Evolutionary conservation across 2,113 vertebrate genomes (phyloP), one percentile per base, ranked within the genome.

Genomic region (Catharus bicknelli): DNA sequence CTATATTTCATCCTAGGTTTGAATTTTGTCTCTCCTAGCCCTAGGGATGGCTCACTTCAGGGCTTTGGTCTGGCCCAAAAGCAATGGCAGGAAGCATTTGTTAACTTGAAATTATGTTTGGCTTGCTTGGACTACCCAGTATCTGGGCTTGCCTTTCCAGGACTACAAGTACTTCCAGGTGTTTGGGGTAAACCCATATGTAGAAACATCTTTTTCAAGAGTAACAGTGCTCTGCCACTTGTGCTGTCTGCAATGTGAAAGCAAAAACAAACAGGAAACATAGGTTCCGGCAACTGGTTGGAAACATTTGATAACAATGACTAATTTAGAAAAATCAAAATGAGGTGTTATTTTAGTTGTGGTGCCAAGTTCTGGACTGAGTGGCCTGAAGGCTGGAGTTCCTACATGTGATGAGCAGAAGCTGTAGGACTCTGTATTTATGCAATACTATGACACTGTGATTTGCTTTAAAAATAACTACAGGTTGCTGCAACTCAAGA

Each of bases 141-240:
- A 16, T 94, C 72, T 80, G 91, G 45, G 27, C 53, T 91, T 83
- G 58, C 30, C 72, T 90, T 94, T 90, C 59, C 72, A 85, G 79
- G 38, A 30, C 59, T 89, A 66, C 84, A 83, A 85, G 74, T 94
- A 62, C 55, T 95, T 95, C 83, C 93, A 94, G 89, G 94, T 91
- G 84, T 92, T 95, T 95, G 93, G 63, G 75, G 75, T 67, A 96
- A 84, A 94, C 75, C 79, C 78, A 91, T 74, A 15, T 53, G 19
- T 74, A 47, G 59, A 94, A 94, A 81, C 34, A 78, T 78, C 45
- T 43, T 95, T 94, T 82, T 50, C 42, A 40, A 62, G 69, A 89
- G 58, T 57, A 80, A 16, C 9, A 77, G 34, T 6, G 3, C 72
- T 85, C 82, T 80, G 72, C 47, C 55, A 16, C 67, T 94, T 55